Evolutionary conservation across 1,140 invertebrate genomes (phyloP), one percentile per base, ranked within the genome.

Genomic region (Drosophila grimshawi): DNA sequence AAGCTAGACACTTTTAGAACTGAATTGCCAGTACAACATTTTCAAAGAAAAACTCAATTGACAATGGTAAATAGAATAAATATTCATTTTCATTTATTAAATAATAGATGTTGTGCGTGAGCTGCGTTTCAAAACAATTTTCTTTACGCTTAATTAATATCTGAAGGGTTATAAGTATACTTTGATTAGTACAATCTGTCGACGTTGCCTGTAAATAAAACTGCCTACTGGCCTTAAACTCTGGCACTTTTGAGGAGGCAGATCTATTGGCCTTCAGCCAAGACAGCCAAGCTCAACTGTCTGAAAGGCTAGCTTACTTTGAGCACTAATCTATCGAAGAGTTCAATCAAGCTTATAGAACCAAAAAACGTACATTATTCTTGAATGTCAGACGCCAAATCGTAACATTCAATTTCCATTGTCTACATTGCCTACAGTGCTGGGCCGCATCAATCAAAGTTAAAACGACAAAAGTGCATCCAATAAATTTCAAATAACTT

Each of bases 401-500:
- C 63, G 63, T 6, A 60, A 35, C 64, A 61, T 55, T 68, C 70
- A 64, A 73, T 68, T 48, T 61, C 69, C 67, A 76, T 62, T 67
- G 46, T 62, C 51, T 19, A 19, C 2, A 7, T 57, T 39, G 53
- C 33, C 60, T 19, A 19, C 19, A 19, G 1, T 19, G 19, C 19
- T 45, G 45, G 63, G 56, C 49, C 73, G 80, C 80, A 85, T 80
- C 81, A 83, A 83, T 85, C 78, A 86, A 71, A 78, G 78, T 71
- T 74, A 51, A 48, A 76, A 71, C 55, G 78, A 51, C 81, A 64
- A 71, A 75, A 71, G 75, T 71, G 82, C 75, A 85, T 56, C 67
- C 75, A 86, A 86, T 78, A 86, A 85, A 81, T 86, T 70, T 78
- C 62, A 85, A 88, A 82, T 88, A 86, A 82, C 83, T 82, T 76